Evolutionary conservation across 2,113 vertebrate genomes (phyloP).

Genomic region (Dromaius novaehollandiae): DNA sequence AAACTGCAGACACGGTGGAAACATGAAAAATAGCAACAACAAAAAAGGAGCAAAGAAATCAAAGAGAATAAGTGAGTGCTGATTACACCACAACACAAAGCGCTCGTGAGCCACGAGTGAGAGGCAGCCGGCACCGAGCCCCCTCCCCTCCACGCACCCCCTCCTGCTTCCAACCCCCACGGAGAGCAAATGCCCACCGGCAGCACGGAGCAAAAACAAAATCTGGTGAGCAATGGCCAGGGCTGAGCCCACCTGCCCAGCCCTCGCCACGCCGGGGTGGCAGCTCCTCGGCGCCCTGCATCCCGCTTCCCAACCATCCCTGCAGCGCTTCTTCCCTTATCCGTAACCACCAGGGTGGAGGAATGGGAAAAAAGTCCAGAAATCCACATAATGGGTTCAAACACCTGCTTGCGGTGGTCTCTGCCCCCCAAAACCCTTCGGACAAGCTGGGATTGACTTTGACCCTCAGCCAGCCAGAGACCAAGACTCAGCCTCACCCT

Average conservation of each 20-base stretch:
- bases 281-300: accelerated
- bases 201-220: neutral
- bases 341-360: accelerated
- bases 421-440: neutral
- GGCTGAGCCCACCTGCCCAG: no score
- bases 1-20: slow-evolving; percentile 20
- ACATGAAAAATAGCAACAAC: slow-evolving; percentile 41
- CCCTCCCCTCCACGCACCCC: neutral
- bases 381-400: neutral
- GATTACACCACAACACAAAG: slow-evolving; percentile 23
- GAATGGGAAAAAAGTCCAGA: neutral
- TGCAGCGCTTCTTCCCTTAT: no score
- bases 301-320: neutral
- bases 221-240: neutral
- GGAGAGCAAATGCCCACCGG: neutral
- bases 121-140: neutral
- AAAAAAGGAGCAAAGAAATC: slow-evolving; percentile 9
- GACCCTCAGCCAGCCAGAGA: no score
- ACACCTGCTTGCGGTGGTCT: accelerated
- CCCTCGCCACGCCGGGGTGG: no score
- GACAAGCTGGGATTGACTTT: accelerated
- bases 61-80: slow-evolving; percentile 60
- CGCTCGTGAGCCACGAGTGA: accelerated
- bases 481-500: accelerated
- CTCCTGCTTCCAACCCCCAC: neutral